Conservation (phyloP, 2,113 vertebrate genomes). For the Chitala chitala region DNA sequence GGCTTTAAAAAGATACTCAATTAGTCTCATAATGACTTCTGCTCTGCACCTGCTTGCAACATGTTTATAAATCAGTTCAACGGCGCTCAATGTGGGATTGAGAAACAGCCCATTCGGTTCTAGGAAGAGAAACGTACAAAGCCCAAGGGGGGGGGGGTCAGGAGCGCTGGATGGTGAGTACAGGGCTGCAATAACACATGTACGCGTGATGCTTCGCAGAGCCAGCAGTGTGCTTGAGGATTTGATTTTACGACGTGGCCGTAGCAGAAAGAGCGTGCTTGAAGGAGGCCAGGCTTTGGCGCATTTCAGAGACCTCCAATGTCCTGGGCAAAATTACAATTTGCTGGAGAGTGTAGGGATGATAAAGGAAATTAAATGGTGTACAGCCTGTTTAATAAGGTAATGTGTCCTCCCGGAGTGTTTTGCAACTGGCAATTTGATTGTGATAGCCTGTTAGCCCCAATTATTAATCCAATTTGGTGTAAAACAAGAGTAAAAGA, state of each 20-base stretch:
- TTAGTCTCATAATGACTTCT: conserved; percentile 17
- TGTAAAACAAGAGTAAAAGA: conserved; percentile 43
- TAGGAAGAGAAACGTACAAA: background rate
- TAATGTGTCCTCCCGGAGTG: conserved; percentile 31
- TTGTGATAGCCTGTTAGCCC: conserved; percentile 46
- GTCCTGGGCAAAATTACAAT: conserved; percentile 32
- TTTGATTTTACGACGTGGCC: background rate
- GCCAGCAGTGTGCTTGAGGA: background rate
- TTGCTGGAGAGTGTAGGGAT: conserved; percentile 2
- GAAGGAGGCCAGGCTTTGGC: conserved; percentile 1
- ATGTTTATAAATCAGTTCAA: conserved; percentile 27
- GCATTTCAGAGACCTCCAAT: conserved; percentile 4
- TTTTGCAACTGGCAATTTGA: conserved; percentile 43
- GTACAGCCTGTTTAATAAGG: conserved; percentile 30
- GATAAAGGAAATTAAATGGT: conserved; percentile 29
- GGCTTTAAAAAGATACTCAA: conserved; percentile 20
- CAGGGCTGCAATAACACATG: no score
- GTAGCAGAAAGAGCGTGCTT: background rate
- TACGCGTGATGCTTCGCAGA: background rate
- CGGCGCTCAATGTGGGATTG: conserved; percentile 11
- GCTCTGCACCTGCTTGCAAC: no score
- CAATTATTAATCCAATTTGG: conserved; percentile 52
- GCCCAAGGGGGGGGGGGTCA: no score
- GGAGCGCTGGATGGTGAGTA: no score
- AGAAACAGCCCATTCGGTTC: background rate